phyloP scores from a whole-genome alignment of 1,140 invertebrate species.

The Hermetia illucens region DNA sequence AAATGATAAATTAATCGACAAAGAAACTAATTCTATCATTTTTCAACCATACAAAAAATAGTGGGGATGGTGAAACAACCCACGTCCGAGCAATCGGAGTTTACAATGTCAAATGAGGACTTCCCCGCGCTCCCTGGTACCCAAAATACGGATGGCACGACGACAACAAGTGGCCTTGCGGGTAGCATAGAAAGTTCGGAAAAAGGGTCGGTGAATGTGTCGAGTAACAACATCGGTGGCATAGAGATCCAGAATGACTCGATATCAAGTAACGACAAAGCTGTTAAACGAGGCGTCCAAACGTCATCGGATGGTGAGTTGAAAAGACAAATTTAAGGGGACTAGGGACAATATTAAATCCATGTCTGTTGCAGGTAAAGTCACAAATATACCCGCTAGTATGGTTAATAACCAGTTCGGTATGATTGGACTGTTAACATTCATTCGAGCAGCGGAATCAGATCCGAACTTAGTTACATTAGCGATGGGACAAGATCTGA shows the following conservation, averaged over 20 bases:
- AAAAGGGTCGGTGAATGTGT: too few species aligned
- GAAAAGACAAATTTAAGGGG: too few species aligned
- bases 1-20: too few species aligned
- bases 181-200: too few species aligned
- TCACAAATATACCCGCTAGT: slow-evolving; percentile 93
- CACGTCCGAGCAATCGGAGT: slow-evolving; percentile 80
- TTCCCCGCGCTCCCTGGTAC: slow-evolving; percentile 90
- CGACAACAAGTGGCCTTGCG: slow-evolving; percentile 21
- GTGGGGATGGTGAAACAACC: slow-evolving; percentile 94
- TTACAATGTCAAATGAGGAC: slow-evolving; percentile 96
- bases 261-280: slow-evolving; percentile 31
- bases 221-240: slow-evolving; percentile 27
- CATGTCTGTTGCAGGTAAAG: slow-evolving; percentile 68
- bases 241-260: slow-evolving; percentile 25
- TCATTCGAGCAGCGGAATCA: slow-evolving; percentile 92
- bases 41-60: too few species aligned
- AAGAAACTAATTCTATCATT: too few species aligned
- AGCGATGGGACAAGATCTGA: slow-evolving; percentile 93
- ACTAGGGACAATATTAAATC: neutral
- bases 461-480: slow-evolving; percentile 90
- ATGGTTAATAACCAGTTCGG: slow-evolving; percentile 99
- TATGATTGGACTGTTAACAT: slow-evolving; percentile 93
- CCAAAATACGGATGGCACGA: slow-evolving; percentile 35
- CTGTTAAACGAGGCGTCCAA: slow-evolving; percentile 74
- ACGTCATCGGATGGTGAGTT: slow-evolving; percentile 78